A percentile compares a stretch with the other conserved stretches of the same genome.
phyloP scores from a whole-genome alignment of 92 coral and sea anemone species.

The Pocillopora meandrina region DNA sequence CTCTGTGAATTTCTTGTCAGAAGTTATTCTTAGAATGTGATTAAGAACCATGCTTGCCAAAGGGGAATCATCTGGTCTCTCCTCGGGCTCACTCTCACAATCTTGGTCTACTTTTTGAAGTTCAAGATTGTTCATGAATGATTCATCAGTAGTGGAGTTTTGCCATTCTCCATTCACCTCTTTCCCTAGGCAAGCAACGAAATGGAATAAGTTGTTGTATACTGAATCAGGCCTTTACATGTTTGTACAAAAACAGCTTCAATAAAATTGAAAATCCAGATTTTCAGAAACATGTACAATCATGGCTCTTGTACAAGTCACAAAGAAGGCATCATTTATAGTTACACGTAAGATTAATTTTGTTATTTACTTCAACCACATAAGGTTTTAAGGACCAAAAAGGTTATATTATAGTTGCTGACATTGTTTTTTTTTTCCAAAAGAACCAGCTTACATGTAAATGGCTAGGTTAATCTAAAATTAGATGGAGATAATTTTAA shows the following conservation, averaged over 20 bases:
- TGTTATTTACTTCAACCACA: too few relatives aligned
- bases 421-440: too few relatives aligned
- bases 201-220: constrained; percentile 55
- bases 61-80: constrained; percentile 57
- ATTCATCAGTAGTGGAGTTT: constrained; percentile 46
- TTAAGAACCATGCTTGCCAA: constrained; percentile 60
- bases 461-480: too few relatives aligned
- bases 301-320: too few relatives aligned
- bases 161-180: constrained; percentile 58
- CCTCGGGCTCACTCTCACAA: constrained; percentile 43
- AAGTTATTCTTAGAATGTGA: constrained; percentile 75
- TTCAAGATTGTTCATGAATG: constrained; percentile 61
- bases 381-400: too few relatives aligned
- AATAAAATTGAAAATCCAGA: too few relatives aligned
- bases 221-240: constrained; percentile 55
- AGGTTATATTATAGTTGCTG: too few relatives aligned
- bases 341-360: too few relatives aligned
- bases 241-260: neutral
- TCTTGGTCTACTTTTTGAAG: constrained; percentile 62
- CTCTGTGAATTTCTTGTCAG: constrained; percentile 54
- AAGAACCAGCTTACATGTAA: too few relatives aligned
- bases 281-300: too few relatives aligned
- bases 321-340: too few relatives aligned
- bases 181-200: constrained; percentile 79
- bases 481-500: too few relatives aligned